phyloP scores from a whole-genome alignment of 2,113 vertebrate genomes.

The Morone saxatilis region DNA sequence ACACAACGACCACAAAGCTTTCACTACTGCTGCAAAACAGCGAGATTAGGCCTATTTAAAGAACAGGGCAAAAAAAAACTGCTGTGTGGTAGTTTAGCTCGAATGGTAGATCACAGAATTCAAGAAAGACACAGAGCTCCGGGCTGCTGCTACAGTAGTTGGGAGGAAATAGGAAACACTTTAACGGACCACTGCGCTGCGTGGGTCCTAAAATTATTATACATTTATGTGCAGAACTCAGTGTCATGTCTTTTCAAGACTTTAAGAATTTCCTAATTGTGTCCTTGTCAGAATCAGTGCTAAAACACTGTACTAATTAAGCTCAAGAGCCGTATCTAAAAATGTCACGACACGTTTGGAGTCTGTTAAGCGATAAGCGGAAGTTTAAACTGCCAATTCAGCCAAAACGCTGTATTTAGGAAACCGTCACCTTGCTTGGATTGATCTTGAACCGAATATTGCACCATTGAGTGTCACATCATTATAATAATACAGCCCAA shows the following conservation, averaged over 20 bases:
- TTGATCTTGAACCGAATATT: background rate
- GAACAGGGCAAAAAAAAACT: background rate
- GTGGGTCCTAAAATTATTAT: background rate
- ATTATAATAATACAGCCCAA: background rate
- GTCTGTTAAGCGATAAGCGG: background rate
- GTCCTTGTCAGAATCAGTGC: background rate
- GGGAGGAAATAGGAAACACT: constrained; percentile 2
- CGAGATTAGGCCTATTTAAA: background rate
- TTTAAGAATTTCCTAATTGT: background rate
- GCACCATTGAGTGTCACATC: background rate
- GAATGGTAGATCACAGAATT: background rate
- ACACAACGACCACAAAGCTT: background rate
- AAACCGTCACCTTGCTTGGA: background rate
- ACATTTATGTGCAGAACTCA: background rate
- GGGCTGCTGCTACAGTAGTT: background rate
- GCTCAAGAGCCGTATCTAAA: background rate
- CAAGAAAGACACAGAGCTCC: background rate
- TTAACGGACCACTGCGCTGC: background rate
- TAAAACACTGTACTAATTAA: background rate
- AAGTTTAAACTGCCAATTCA: constrained; percentile 4
- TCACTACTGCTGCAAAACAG: background rate
- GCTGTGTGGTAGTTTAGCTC: no score
- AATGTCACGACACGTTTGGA: background rate
- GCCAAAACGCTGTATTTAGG: background rate
- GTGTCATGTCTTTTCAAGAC: background rate